Conservation (phyloP, 2,888 invertebrate species). For the Tetragonisca angustula region DNA sequence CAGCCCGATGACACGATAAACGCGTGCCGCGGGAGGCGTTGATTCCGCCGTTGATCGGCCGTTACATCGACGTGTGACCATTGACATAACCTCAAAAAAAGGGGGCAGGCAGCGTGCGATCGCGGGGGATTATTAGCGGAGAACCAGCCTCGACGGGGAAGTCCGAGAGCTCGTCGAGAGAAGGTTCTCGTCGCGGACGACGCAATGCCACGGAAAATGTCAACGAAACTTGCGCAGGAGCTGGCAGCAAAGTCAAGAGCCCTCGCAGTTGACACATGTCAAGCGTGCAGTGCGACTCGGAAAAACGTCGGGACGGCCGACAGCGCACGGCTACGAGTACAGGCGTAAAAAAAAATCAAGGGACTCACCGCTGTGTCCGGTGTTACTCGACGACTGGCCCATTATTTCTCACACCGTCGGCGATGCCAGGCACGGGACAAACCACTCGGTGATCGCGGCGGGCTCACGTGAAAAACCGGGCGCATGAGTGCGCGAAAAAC, state of each 20-base stretch:
- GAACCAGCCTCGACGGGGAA: constrained; percentile 27
- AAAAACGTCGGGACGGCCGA: constrained; percentile 55
- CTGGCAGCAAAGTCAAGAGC: constrained; percentile 61
- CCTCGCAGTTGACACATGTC: constrained; percentile 71
- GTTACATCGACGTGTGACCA: not conserved
- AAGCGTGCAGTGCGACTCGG: constrained; percentile 58
- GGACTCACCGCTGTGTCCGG: constrained; percentile 83
- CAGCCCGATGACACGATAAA: constrained; percentile 18
- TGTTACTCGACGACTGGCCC: constrained; percentile 83
- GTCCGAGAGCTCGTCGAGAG: constrained; percentile 21
- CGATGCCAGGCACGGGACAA: constrained; percentile 56
- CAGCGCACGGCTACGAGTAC: constrained; percentile 44
- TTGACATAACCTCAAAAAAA: constrained; percentile 62
- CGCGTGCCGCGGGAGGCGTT: constrained; percentile 4
- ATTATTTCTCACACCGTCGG: constrained; percentile 72
- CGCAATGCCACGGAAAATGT: constrained; percentile 61
- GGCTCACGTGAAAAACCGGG: constrained; percentile 71
- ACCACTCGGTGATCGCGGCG: constrained; percentile 58
- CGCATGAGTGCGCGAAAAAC: constrained; percentile 71
- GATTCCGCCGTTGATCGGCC: constrained; percentile 14
- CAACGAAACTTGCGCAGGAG: constrained; percentile 61
- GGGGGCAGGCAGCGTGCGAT: constrained; percentile 2
- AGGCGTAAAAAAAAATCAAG: constrained; percentile 49
- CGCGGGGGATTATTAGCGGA: not conserved
- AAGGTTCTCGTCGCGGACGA: constrained; percentile 46